phyloP scores from a whole-genome alignment of 1,140 invertebrate species.

The Zaprionus davidi region DNA sequence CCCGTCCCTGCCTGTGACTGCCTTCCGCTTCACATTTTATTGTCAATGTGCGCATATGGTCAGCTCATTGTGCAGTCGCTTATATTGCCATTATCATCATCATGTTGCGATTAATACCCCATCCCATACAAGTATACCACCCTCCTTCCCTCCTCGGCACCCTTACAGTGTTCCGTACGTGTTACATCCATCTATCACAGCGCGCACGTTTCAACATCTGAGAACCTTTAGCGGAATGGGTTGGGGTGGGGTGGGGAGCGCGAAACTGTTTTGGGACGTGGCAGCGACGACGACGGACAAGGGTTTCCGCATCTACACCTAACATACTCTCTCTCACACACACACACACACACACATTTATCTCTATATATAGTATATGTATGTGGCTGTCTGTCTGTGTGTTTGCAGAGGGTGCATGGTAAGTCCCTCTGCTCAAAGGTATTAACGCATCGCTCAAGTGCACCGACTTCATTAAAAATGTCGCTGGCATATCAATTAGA shows the following conservation, averaged over 20 bases:
- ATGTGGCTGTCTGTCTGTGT: not conserved
- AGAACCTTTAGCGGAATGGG: not conserved
- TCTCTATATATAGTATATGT: not conserved
- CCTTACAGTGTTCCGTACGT: slow-evolving; percentile 27
- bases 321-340: not conserved
- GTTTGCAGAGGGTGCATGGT: not conserved
- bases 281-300: slow-evolving; percentile 3
- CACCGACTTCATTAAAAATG: slow-evolving; percentile 42
- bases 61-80: slow-evolving; percentile 66
- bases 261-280: slow-evolving; percentile 53
- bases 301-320: slow-evolving; percentile 1
- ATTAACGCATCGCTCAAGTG: slow-evolving; percentile 48
- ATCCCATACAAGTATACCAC: slow-evolving; percentile 3
- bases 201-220: slow-evolving; percentile 29
- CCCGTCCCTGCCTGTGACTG: not conserved
- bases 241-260: slow-evolving; percentile 22
- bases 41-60: slow-evolving; percentile 75
- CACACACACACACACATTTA: not conserved
- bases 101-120: slow-evolving; percentile 67
- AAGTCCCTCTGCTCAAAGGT: slow-evolving; percentile 18
- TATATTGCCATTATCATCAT: slow-evolving; percentile 70
- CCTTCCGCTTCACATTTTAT: slow-evolving; percentile 54
- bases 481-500: slow-evolving; percentile 32
- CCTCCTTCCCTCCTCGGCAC: not conserved
- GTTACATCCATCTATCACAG: slow-evolving; percentile 49